These are phyloP conservation scores for Melanogrammus aeglefinus DNA, from an alignment of 2,797 vertebrate species.

Conservation along the genomic window DNA sequence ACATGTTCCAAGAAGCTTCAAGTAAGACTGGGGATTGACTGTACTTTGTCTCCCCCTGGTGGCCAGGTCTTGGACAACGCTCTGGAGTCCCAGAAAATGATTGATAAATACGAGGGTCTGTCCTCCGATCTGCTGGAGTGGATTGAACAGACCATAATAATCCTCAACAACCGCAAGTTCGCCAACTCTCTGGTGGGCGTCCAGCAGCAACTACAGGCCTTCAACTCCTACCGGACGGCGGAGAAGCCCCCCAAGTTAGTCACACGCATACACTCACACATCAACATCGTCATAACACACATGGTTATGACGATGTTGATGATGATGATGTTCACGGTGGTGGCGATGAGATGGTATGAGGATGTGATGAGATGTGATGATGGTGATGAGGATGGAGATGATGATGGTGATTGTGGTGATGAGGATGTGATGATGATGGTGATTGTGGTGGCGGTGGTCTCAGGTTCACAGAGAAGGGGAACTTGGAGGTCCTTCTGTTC, in stretches of 20 bases:
- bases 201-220: conserved; percentile 95
- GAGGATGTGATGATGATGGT: neutral
- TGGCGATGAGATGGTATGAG: no score
- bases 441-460: neutral
- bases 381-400: no score
- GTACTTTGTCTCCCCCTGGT: neutral
- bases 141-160: conserved; percentile 98
- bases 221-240: conserved; percentile 96
- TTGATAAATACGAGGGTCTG: conserved; percentile 94
- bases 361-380: no score
- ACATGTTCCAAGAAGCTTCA: no score
- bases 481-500: conserved; percentile 92
- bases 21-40: neutral
- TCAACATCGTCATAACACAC: no score
- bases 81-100: conserved; percentile 97
- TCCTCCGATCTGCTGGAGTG: conserved; percentile 95
- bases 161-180: conserved; percentile 97
- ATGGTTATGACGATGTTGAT: no score
- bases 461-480: conserved; percentile 95
- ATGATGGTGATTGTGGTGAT: neutral
- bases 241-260: conserved; percentile 96
- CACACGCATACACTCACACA: neutral
- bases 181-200: conserved; percentile 94
- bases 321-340: no score
- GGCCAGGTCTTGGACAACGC: conserved; percentile 89